These are phyloP conservation scores for Microcebus tavaratra DNA, from an alignment of 2,113 vertebrate genomes.

Conservation along the genomic window DNA sequence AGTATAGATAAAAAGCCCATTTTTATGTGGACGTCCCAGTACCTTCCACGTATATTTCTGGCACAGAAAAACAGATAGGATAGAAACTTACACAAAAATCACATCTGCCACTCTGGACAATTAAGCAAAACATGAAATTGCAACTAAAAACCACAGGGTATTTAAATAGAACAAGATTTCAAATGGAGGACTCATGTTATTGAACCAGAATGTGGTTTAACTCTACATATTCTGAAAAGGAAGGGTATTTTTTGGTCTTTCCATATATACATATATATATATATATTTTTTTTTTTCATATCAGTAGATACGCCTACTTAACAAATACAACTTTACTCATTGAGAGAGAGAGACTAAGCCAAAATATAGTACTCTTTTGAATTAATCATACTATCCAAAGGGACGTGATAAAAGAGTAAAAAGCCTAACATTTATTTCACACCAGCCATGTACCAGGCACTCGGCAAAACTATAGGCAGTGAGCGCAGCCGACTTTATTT, in stretches of 20 bases:
- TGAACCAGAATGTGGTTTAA: background rate
- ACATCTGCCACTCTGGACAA: slow-evolving; percentile 71
- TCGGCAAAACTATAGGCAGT: background rate
- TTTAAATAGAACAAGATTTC: slow-evolving; percentile 67
- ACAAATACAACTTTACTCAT: background rate
- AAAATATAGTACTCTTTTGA: background rate
- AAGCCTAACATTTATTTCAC: background rate
- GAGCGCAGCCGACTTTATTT: background rate
- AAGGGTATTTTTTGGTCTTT: background rate
- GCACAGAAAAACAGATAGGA: slow-evolving; percentile 66
- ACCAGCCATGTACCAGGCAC: too few species aligned
- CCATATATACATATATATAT: background rate
- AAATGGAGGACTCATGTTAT: background rate
- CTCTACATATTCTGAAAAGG: background rate
- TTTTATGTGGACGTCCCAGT: background rate
- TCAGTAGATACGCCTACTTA: background rate
- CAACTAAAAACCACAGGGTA: slow-evolving; percentile 44
- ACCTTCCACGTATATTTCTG: slow-evolving; percentile 46
- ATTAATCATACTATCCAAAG: background rate
- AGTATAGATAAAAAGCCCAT: background rate
- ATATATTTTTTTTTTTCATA: background rate
- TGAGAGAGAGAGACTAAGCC: background rate
- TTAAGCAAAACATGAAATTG: slow-evolving; percentile 66
- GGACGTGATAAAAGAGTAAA: too few species aligned
- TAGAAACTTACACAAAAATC: slow-evolving; percentile 53